Conservation (phyloP, 2,113 vertebrate species). For the Chrysochloris asiatica region DNA sequence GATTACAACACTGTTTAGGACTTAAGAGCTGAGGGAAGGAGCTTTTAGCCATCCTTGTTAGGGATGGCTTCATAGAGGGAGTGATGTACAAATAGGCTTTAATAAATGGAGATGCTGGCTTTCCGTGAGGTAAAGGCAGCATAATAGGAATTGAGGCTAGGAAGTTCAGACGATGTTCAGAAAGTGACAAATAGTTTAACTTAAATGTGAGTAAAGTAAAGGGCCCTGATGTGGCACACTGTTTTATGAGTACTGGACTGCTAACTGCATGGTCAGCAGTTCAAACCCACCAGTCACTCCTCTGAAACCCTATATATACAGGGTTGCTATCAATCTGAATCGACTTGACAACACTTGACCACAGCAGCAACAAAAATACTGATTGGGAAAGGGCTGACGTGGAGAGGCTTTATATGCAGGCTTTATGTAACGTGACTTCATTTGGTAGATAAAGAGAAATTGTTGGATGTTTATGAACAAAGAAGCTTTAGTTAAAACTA, state of each 20-base stretch:
- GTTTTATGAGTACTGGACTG: no score
- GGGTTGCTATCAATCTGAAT: no score
- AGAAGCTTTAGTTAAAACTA: conserved; percentile 19
- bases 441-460: conserved; percentile 22
- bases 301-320: no score
- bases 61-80: neutral
- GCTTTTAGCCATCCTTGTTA: neutral
- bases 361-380: no score
- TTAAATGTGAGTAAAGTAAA: conserved; percentile 10
- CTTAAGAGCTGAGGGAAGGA: neutral
- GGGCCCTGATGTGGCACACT: no score
- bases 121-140: neutral
- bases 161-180: conserved; percentile 39
- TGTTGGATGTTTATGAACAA: conserved; percentile 28
- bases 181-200: conserved; percentile 7
- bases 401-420: neutral
- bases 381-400: neutral
- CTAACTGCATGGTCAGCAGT: no score
- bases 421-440: neutral
- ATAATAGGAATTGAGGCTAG: neutral
- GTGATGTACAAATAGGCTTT: neutral
- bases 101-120: neutral
- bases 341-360: no score
- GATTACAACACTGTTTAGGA: neutral
- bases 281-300: no score